phyloP scores from a whole-genome alignment of 23 tunicate species.

The Pegea sp. region DNA sequence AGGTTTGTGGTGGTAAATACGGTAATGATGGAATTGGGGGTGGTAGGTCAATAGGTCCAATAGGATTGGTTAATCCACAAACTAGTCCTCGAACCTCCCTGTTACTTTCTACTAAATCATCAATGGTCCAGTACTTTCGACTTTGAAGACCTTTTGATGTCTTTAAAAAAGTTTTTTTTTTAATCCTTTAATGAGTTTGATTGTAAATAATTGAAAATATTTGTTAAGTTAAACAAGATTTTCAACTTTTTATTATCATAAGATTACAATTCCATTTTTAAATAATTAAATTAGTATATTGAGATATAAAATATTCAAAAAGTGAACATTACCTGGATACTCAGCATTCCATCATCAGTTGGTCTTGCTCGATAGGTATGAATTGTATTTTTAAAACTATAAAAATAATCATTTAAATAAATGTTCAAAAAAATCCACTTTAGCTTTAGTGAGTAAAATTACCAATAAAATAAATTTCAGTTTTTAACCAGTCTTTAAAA shows the following conservation, averaged over 20 bases:
- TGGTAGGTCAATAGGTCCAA: constrained; percentile 29
- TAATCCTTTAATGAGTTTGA: neutral
- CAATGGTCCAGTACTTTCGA: constrained; percentile 22
- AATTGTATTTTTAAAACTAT: constrained; percentile 22
- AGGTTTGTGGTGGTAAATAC: no score
- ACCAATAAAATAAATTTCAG: no score
- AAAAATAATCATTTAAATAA: constrained; percentile 3
- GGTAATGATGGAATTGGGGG: constrained; percentile 8
- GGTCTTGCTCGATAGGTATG: constrained; percentile 68
- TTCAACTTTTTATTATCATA: no score
- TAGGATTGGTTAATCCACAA: constrained; percentile 71
- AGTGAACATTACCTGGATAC: constrained; percentile 50
- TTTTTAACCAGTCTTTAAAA: neutral
- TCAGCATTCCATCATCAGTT: constrained; percentile 33
- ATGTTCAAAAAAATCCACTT: neutral
- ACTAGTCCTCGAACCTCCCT: constrained; percentile 52
- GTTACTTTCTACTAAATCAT: constrained; percentile 36
- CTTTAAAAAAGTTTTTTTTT: constrained; percentile 10
- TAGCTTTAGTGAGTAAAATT: neutral
- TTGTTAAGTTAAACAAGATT: no score
- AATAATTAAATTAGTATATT: no score
- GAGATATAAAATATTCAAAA: no score
- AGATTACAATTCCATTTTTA: no score
- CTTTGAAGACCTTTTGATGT: constrained; percentile 83
- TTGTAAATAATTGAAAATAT: neutral